Evolutionary conservation across 1,140 invertebrate genomes (phyloP).

Genomic region (Tetraneura akinire): DNA sequence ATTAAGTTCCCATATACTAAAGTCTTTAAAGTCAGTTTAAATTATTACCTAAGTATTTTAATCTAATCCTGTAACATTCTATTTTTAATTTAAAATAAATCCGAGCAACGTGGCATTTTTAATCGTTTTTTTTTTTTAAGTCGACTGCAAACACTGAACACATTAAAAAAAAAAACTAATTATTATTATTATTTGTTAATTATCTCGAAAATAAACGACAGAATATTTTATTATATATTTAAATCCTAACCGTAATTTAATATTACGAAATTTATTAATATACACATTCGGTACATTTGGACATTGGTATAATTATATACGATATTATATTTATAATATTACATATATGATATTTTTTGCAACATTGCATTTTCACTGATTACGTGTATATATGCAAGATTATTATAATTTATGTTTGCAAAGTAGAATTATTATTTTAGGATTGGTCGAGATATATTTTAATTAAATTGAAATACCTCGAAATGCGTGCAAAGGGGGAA

Average conservation of each 20-base stretch:
- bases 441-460: neutral
- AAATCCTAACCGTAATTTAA: no score
- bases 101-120: neutral
- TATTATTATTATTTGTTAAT: neutral
- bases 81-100: conserved; percentile 23
- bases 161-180: neutral
- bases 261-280: no score
- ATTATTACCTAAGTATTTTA: neutral
- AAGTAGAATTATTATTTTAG: neutral
- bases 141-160: neutral
- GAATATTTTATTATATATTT: neutral
- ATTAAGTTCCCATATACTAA: neutral
- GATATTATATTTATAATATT: neutral
- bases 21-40: neutral
- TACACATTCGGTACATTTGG: no score
- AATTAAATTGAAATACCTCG: neutral
- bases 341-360: neutral
- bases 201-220: neutral
- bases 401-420: neutral
- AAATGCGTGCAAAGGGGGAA: neutral
- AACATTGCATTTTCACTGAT: neutral
- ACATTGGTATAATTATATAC: no score
- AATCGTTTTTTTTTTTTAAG: no score
- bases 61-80: conserved; percentile 28
- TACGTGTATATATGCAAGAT: no score